phyloP scores from a whole-genome alignment of 2,797 vertebrate genomes.

The Gila robusta region DNA sequence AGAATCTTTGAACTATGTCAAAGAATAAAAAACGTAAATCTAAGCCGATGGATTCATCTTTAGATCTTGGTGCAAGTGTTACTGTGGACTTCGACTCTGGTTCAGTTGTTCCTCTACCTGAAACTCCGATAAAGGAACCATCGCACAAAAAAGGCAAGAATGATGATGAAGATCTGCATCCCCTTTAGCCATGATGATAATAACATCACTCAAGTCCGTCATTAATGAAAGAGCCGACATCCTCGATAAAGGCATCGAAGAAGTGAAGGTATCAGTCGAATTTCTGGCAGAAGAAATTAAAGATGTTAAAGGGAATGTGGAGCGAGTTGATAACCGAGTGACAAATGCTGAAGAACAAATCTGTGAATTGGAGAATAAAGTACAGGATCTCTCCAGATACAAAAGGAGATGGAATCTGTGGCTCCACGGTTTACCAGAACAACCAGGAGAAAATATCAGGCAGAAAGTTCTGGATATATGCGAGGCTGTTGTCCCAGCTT shows the following conservation, averaged over 20 bases:
- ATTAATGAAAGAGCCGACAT: too few species aligned
- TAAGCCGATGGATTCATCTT: background rate
- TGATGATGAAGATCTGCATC: background rate
- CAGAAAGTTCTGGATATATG: background rate
- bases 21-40: background rate
- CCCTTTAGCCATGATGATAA: background rate
- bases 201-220: too few species aligned
- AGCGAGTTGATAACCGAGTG: background rate
- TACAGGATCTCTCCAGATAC: background rate
- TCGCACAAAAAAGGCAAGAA: background rate
- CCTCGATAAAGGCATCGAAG: too few species aligned
- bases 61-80: background rate
- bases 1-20: too few species aligned
- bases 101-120: background rate
- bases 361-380: background rate
- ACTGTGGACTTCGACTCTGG: background rate
- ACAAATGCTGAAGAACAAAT: background rate
- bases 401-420: background rate
- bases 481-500: background rate
- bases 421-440: background rate
- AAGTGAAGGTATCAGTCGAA: too few species aligned
- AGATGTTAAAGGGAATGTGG: background rate
- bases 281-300: background rate
- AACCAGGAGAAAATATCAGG: background rate
- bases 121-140: background rate